Evolutionary conservation across 2,888 invertebrate genomes (phyloP).

Genomic region (Pycnomerus fuliginosus): DNA sequence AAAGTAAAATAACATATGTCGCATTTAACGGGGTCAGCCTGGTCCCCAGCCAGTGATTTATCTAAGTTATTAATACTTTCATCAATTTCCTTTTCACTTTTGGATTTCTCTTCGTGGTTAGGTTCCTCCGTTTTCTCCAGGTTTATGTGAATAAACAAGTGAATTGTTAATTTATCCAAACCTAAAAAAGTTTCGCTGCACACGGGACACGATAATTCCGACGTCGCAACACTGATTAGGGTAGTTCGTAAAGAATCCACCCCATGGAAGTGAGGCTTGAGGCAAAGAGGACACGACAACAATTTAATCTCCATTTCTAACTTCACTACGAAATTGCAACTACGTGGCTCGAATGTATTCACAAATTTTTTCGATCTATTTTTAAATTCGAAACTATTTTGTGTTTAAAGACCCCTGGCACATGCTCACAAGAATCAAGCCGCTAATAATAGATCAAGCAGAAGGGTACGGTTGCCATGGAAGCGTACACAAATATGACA

Average conservation of each 20-base stretch:
- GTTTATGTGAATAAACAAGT: constrained; percentile 69
- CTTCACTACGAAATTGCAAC: constrained; percentile 15
- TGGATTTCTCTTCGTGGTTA: constrained; percentile 4
- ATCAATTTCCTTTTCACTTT: constrained; percentile 31
- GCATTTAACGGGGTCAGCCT: constrained; percentile 51
- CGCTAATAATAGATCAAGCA: constrained; percentile 16
- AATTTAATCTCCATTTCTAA: constrained; percentile 46
- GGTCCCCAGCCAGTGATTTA: constrained; percentile 31
- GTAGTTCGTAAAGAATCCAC: constrained; percentile 70
- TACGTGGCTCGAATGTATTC: constrained; percentile 8
- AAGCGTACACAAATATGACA: no score
- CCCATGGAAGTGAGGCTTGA: constrained; percentile 69
- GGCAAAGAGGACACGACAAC: constrained; percentile 75
- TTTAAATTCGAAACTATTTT: constrained; percentile 19
- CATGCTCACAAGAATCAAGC: no score
- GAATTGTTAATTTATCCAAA: constrained; percentile 80
- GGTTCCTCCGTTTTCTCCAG: constrained; percentile 4
- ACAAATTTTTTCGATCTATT: constrained; percentile 18
- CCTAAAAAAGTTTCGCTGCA: constrained; percentile 74
- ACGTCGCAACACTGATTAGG: constrained; percentile 73
- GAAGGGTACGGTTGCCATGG: constrained; percentile 14
- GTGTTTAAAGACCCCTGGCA: constrained; percentile 8
- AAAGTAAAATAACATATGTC: constrained; percentile 74
- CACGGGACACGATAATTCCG: constrained; percentile 73
- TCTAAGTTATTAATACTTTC: constrained; percentile 33